Percentiles rank a stretch among this genome's conserved stretches.
Conservation (phyloP, 2,797 vertebrate species). For the Emys orbicularis region DNA sequence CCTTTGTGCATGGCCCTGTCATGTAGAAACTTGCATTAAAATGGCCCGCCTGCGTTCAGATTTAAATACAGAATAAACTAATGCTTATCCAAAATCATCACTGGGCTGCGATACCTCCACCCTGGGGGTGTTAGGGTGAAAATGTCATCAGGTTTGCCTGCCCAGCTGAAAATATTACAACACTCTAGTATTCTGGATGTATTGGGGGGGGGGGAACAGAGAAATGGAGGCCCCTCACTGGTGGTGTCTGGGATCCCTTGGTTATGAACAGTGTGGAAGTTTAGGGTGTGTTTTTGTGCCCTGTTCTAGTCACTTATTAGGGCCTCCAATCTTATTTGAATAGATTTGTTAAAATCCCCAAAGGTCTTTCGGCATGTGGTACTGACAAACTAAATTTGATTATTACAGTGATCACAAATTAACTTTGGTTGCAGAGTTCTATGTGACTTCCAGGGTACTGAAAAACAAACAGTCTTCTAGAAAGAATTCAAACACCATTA, state of each 20-base stretch:
- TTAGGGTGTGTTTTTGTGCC: neutral
- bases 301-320: rapidly evolving
- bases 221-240: neutral
- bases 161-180: slow-evolving; percentile 9
- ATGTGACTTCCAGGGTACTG: neutral
- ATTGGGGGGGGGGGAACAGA: neutral
- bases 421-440: neutral
- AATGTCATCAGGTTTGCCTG: neutral
- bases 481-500: neutral
- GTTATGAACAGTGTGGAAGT: neutral
- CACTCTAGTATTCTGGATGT: rapidly evolving
- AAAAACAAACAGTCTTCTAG: neutral
- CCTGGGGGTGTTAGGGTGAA: neutral
- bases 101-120: neutral
- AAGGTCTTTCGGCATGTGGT: neutral
- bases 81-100: neutral
- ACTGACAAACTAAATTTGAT: rapidly evolving
- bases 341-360: rapidly evolving
- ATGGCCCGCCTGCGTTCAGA: neutral
- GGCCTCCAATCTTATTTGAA: neutral
- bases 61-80: neutral
- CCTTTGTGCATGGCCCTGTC: neutral
- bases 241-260: neutral
- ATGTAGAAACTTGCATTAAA: neutral
- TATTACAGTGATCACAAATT: neutral